Conservation (phyloP, 2,113 vertebrate genomes). For the Pelvicachromis taeniatus region DNA sequence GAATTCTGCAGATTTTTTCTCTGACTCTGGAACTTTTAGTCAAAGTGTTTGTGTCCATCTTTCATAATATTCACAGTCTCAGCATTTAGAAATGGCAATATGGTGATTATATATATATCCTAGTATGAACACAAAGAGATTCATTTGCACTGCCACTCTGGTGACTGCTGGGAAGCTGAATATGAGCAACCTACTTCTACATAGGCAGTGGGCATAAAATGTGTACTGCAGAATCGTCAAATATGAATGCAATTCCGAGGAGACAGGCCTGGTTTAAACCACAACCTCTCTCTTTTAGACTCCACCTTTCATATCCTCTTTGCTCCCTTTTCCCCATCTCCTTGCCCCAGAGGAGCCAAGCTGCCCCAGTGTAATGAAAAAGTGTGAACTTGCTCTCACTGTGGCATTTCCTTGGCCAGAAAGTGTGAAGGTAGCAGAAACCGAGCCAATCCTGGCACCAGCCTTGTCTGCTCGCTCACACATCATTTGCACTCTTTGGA, state of each 20-base stretch:
- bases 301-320: neutral
- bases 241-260: neutral
- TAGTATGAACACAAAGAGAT: neutral
- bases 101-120: neutral
- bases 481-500: constrained; percentile 68
- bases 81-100: neutral
- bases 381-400: constrained; percentile 57
- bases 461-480: constrained; percentile 43
- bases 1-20: neutral
- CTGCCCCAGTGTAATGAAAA: constrained; percentile 57
- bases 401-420: constrained; percentile 59
- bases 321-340: constrained; percentile 20
- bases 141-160: neutral
- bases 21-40: neutral
- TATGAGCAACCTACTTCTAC: neutral
- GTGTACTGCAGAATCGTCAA: constrained; percentile 12
- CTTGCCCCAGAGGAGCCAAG: constrained; percentile 40
- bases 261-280: constrained; percentile 16
- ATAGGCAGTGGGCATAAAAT: neutral
- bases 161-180: neutral
- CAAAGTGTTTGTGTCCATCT: neutral
- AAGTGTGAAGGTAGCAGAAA: constrained; percentile 67
- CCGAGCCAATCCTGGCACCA: constrained; percentile 46
- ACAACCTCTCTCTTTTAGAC: constrained; percentile 13
- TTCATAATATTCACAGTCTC: neutral